Conservation (phyloP, 2,888 invertebrate species). For the Meganola albula region DNA sequence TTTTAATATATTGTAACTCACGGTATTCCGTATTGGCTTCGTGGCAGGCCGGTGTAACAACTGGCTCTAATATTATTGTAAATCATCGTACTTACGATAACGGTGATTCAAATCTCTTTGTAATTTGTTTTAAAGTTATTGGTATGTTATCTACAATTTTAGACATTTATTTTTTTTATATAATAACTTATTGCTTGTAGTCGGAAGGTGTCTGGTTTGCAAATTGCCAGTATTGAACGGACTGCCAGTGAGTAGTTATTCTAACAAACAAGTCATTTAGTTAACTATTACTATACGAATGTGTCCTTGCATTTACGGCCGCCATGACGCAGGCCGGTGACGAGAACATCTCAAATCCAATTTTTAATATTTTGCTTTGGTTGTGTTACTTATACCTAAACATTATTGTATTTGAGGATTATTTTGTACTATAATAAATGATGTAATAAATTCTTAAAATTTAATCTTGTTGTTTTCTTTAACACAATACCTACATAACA, state of each 20-base stretch:
- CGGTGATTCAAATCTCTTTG: slow-evolving; percentile 19
- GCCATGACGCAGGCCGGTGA: slow-evolving; percentile 45
- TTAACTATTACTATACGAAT: slow-evolving; percentile 45
- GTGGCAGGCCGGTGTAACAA: slow-evolving; percentile 4
- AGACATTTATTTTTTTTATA: slow-evolving; percentile 64
- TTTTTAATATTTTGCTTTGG: slow-evolving; percentile 75
- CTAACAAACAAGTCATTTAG: slow-evolving; percentile 55
- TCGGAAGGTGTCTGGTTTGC: slow-evolving; percentile 22
- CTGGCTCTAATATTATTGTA: not conserved
- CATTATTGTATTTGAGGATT: slow-evolving; percentile 75
- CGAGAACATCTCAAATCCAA: slow-evolving; percentile 65
- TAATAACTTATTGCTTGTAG: slow-evolving; percentile 37
- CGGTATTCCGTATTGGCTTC: slow-evolving; percentile 27
- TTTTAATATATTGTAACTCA: slow-evolving; percentile 27
- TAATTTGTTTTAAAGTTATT: slow-evolving; percentile 40
- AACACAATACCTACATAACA: not conserved
- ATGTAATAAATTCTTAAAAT: slow-evolving; percentile 74
- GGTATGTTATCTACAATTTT: slow-evolving; percentile 54
- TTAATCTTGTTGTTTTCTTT: slow-evolving; percentile 23
- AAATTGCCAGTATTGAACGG: slow-evolving; percentile 49
- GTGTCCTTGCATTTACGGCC: slow-evolving; percentile 65
- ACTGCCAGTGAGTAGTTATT: slow-evolving; percentile 61
- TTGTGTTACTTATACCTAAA: slow-evolving; percentile 75
- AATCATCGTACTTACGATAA: not conserved
- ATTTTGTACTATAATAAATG: slow-evolving; percentile 72